Conservation (phyloP, 2,888 invertebrate genomes). For the Aspidiotus destructor region DNA sequence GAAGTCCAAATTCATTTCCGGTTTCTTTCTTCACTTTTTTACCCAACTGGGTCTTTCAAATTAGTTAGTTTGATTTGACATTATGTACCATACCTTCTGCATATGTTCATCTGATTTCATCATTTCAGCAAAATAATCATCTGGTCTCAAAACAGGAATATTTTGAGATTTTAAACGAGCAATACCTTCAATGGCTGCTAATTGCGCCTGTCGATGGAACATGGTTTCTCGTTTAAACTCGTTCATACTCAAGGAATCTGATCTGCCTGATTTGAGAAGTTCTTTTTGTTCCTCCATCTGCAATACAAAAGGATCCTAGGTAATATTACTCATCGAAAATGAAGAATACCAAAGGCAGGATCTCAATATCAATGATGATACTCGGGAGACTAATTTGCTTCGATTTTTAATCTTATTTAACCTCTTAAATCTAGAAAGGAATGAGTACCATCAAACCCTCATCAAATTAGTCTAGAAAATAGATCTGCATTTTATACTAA, state of each 20-base stretch:
- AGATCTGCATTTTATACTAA: too few species aligned
- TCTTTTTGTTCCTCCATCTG: constrained; percentile 41
- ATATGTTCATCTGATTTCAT: constrained; percentile 94
- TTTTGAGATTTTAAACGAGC: constrained; percentile 63
- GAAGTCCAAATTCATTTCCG: too few species aligned
- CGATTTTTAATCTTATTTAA: too few species aligned
- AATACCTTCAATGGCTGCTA: constrained; percentile 72
- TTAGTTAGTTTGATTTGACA: not conserved
- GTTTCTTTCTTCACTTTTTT: too few species aligned
- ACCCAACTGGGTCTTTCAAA: too few species aligned
- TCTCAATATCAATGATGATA: not conserved
- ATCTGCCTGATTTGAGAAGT: constrained; percentile 38
- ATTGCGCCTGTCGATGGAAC: constrained; percentile 79
- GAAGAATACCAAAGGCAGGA: not conserved
- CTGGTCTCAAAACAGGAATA: constrained; percentile 73
- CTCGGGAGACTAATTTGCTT: too few species aligned
- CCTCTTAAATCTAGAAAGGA: too few species aligned
- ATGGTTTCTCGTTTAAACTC: constrained; percentile 86
- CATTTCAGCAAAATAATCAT: constrained; percentile 99
- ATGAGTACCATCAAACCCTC: too few species aligned
- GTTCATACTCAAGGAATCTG: constrained; percentile 50
- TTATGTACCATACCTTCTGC: constrained; percentile 60
- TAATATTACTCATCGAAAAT: not conserved
- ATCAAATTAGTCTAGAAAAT: too few species aligned
- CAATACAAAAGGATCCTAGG: constrained; percentile 17